Evolutionary conservation across 2,888 invertebrate species (phyloP), one percentile per base, ranked within the genome.

Genomic region (Drosophila rellima): DNA sequence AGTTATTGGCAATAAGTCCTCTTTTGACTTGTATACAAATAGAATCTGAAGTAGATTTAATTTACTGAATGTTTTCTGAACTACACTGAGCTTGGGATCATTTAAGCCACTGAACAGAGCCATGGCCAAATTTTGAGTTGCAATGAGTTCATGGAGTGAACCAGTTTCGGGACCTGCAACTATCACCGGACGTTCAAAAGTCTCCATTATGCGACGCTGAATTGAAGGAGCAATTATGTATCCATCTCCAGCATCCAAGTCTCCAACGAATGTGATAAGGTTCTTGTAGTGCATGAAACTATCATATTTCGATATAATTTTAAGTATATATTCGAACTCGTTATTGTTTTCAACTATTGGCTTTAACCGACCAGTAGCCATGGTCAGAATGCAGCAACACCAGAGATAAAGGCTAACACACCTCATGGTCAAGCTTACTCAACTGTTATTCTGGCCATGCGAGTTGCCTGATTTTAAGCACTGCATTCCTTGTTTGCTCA

Each of bases 401-500:
- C n/a, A 70, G 0, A 72, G 10, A 44, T 26, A 17, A 6, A 60
- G 7, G 7, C 18, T n/a, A 15, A 52, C 35, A 48, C 35, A 60
- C 56, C 11, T 60, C 74, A 78, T 74, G 51, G 15, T 40, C 44
- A 31, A 13, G 15, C n/a, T 10, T 37, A 33, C 4, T 35, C 10
- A 31, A 78, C 78, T 78, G 55, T 18, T 18, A 4, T 3, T 3
- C n/a, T 31, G 1, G 7, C 10, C 2, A 6, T 8, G n/a, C 3
- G 11, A 5, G 20, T 8, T 3, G 1, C 0, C 48, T 8, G 8
- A 20, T 50, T 35, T 20, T 11, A 51, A 18, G 11, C 29, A 4
- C 11, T 5, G n/a, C 7, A 10, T 44, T 37, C 7, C 17, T 55
- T 78, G 47, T 51, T 60, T 66, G 47, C 42, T 20, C 35, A 52